phyloP scores from a whole-genome alignment of 2,113 vertebrate genomes.

The Peromyscus maniculatus region DNA sequence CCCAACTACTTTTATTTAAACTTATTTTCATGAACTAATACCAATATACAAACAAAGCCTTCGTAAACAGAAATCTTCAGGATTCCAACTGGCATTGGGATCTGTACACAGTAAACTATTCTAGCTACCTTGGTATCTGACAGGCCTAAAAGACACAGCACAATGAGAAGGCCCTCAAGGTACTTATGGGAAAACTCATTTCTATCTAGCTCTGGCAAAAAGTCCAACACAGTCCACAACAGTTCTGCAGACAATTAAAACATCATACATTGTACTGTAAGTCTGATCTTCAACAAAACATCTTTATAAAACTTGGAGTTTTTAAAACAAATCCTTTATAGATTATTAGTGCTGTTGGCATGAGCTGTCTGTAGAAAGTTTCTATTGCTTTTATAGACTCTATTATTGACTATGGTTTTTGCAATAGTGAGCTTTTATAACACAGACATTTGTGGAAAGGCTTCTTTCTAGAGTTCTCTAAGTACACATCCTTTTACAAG shows the following conservation, averaged over 20 bases:
- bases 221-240: fast-evolving
- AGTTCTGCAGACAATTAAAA: background rate
- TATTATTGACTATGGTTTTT: background rate
- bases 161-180: no score
- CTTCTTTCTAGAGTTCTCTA: background rate
- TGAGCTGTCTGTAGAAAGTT: background rate
- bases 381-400: background rate
- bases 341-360: fast-evolving
- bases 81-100: background rate
- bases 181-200: background rate
- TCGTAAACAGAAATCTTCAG: background rate
- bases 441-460: background rate
- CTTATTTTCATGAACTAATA: background rate
- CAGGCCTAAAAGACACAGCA: background rate
- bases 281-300: background rate
- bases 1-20: background rate
- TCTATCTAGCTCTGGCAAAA: background rate
- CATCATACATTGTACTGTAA: fast-evolving
- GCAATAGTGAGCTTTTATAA: background rate
- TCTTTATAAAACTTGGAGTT: background rate
- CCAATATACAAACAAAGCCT: background rate
- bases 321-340: background rate
- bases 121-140: background rate
- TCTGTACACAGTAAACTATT: no score
- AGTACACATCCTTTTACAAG: background rate